These are phyloP conservation scores for Neodiprion pinetum DNA, from an alignment of 1,140 invertebrate genomes.

Conservation along the genomic window DNA sequence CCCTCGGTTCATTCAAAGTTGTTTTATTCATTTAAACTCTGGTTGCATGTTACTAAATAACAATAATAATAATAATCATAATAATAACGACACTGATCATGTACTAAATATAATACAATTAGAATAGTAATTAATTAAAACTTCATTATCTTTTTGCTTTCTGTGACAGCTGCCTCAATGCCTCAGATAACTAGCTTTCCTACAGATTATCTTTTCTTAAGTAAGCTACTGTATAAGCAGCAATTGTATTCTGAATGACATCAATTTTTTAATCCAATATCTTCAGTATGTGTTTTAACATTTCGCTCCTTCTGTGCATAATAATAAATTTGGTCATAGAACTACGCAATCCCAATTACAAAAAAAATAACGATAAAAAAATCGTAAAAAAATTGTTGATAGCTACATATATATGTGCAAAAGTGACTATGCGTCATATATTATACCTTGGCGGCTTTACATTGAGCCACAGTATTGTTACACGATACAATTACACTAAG, in stretches of 20 bases:
- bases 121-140: constrained; percentile 52
- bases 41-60: constrained; percentile 54
- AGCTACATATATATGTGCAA: too few relatives aligned
- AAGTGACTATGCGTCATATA: background rate
- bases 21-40: constrained; percentile 52
- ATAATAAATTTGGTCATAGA: constrained; percentile 6
- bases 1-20: constrained; percentile 30
- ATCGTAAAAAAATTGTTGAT: background rate
- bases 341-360: constrained; percentile 24
- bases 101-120: constrained; percentile 47
- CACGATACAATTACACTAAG: background rate
- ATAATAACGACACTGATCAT: constrained; percentile 47
- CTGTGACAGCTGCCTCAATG: constrained; percentile 64
- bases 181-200: constrained; percentile 57
- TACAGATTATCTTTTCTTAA: constrained; percentile 42
- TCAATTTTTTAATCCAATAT: too few relatives aligned
- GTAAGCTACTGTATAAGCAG: background rate
- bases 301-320: background rate
- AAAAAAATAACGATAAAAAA: constrained; percentile 11
- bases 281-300: background rate
- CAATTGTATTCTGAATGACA: background rate
- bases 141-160: constrained; percentile 55
- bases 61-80: constrained; percentile 37
- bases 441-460: background rate
- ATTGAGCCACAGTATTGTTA: background rate